Percentiles rank a stretch among this genome's conserved stretches.
Evolutionary conservation across 1,140 invertebrate genomes (phyloP).

Genomic region (Pseudachorutes palmiensis): DNA sequence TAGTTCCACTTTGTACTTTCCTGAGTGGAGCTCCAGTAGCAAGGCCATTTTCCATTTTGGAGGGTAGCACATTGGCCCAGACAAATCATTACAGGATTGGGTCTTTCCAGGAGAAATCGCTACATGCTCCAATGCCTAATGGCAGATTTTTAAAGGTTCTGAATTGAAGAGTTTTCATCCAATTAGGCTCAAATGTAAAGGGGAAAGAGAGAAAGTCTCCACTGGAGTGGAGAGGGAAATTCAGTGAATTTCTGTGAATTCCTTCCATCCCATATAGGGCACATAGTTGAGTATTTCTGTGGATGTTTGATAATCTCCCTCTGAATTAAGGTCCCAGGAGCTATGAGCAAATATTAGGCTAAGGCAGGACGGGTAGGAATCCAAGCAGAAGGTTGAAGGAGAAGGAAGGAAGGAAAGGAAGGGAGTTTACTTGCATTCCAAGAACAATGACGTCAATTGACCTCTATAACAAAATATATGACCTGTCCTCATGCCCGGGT

Average conservation of each 20-base stretch:
- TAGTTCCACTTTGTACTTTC: neutral
- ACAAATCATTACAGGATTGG: neutral
- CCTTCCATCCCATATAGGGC: neutral
- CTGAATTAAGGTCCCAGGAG: neutral
- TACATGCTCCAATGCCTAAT: neutral
- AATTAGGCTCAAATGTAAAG: neutral
- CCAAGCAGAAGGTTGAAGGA: neutral
- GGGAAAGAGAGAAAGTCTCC: neutral
- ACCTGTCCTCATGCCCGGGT: neutral
- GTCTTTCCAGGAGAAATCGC: neutral
- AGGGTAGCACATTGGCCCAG: neutral
- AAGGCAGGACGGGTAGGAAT: neutral
- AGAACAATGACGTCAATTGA: neutral
- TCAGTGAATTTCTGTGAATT: neutral
- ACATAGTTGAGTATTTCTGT: neutral
- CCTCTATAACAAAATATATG: neutral
- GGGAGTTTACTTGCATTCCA: no score
- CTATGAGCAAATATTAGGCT: slow-evolving; percentile 6
- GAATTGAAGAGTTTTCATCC: neutral
- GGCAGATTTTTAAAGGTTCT: neutral
- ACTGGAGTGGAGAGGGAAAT: neutral
- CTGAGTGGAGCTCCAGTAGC: no score
- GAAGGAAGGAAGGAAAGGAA: neutral
- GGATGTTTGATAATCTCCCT: neutral
- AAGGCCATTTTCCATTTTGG: neutral